Evolutionary conservation across 1,140 invertebrate species (phyloP).

Genomic region (Drosophila equinoxialis): DNA sequence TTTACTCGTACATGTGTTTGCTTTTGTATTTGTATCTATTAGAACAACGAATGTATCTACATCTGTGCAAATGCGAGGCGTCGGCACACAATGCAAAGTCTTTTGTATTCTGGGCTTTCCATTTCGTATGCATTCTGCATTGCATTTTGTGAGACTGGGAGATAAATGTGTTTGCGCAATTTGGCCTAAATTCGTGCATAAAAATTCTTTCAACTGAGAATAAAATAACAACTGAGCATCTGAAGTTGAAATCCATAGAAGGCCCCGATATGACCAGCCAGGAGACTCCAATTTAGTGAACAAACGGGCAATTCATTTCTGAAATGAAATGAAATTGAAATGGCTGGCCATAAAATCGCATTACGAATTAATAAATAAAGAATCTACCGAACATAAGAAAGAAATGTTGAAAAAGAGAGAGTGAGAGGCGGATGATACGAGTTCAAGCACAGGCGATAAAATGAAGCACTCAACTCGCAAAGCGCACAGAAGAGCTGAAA

Average conservation of each 20-base stretch:
- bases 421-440: constrained; percentile 8
- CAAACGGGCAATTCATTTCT: constrained; percentile 10
- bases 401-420: constrained; percentile 4
- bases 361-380: constrained; percentile 69
- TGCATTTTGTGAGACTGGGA: constrained; percentile 29
- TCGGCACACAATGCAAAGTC: constrained; percentile 31
- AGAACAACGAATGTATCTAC: constrained; percentile 46
- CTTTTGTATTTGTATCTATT: constrained; percentile 55
- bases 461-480: constrained; percentile 12
- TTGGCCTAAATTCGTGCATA: constrained; percentile 25
- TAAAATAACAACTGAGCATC: constrained; percentile 15
- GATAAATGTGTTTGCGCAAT: constrained; percentile 38
- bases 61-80: constrained; percentile 47
- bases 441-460: constrained; percentile 28
- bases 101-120: constrained; percentile 60
- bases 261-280: not conserved
- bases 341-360: constrained; percentile 48
- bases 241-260: constrained; percentile 11
- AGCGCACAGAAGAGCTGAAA: constrained; percentile 43
- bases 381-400: constrained; percentile 24
- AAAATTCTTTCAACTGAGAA: constrained; percentile 8
- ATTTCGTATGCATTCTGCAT: constrained; percentile 70
- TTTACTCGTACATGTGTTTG: constrained; percentile 53
- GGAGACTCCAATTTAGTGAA: constrained; percentile 6
- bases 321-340: constrained; percentile 37